A percentile compares a stretch with the other conserved stretches of the same genome.
These are phyloP conservation scores for Akabosia matsudoensis DNA, from an alignment of 1,140 invertebrate genomes.

Conservation along the genomic window DNA sequence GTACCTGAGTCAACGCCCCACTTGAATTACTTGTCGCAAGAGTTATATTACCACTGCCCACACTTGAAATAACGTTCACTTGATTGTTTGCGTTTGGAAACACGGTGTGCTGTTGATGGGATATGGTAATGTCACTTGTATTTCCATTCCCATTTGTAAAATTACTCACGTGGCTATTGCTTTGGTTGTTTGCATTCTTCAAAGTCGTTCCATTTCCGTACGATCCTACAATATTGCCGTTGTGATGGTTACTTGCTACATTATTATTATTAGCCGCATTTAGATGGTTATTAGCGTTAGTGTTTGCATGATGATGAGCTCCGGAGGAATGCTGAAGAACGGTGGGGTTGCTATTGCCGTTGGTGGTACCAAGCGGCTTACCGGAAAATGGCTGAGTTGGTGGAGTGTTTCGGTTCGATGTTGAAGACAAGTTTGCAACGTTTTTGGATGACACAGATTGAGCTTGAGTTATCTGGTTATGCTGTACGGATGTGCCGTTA, in stretches of 20 bases:
- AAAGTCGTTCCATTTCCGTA: neutral
- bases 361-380: conserved; percentile 45
- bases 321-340: conserved; percentile 72
- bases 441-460: neutral
- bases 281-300: neutral
- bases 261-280: conserved; percentile 5
- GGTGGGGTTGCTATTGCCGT: conserved; percentile 53
- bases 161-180: neutral
- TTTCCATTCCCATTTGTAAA: conserved; percentile 6
- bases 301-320: neutral
- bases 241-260: conserved; percentile 15
- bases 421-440: neutral
- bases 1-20: neutral
- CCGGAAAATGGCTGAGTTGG: conserved; percentile 44
- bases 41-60: neutral
- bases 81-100: neutral
- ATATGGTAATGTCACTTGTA: neutral
- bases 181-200: conserved; percentile 12
- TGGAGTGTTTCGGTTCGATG: conserved; percentile 1
- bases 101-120: neutral
- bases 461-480: neutral
- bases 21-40: conserved; percentile 7
- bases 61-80: conserved; percentile 11
- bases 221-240: neutral
- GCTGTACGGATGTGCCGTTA: neutral